phyloP scores from a whole-genome alignment of 2,113 vertebrate genomes.

The Gadus chalcogrammus region DNA sequence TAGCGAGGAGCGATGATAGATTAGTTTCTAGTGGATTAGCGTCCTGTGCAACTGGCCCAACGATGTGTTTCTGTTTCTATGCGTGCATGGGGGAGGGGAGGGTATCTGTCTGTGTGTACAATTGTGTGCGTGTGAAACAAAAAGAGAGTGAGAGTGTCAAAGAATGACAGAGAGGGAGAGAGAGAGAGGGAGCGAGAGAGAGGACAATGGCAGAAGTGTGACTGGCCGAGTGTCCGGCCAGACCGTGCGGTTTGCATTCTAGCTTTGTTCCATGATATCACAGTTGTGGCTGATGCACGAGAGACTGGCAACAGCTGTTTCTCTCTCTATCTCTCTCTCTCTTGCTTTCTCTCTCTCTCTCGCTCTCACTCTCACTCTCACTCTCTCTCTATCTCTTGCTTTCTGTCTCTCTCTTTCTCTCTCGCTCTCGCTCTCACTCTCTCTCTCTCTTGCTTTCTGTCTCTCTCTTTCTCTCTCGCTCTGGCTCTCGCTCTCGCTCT shows the following conservation, averaged over 20 bases:
- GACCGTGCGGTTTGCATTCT: conserved; percentile 55
- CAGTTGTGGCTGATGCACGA: conserved; percentile 72
- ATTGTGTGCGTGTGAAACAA: background rate
- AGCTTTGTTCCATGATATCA: conserved; percentile 69
- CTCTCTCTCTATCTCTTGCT: background rate
- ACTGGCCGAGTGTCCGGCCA: conserved; percentile 40
- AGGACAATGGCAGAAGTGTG: conserved; percentile 60
- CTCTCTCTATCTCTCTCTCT: background rate
- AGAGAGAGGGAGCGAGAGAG: background rate
- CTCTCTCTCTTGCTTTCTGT: too few species aligned
- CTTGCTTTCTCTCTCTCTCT: too few species aligned
- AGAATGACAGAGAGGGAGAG: background rate
- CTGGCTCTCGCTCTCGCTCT: too few species aligned
- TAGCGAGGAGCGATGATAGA: conserved; percentile 4
- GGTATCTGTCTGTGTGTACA: background rate
- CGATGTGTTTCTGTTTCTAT: background rate
- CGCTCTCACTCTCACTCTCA: conserved; percentile 8
- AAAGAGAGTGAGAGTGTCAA: background rate
- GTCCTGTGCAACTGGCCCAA: background rate
- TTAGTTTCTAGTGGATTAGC: conserved; percentile 6
- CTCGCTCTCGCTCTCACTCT: too few species aligned
- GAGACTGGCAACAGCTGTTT: conserved; percentile 72
- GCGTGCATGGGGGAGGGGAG: background rate
- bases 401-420: too few species aligned
- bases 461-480: too few species aligned